These are phyloP conservation scores for Campoplex capitator DNA, from an alignment of 2,888 invertebrate genomes.

Conservation along the genomic window DNA sequence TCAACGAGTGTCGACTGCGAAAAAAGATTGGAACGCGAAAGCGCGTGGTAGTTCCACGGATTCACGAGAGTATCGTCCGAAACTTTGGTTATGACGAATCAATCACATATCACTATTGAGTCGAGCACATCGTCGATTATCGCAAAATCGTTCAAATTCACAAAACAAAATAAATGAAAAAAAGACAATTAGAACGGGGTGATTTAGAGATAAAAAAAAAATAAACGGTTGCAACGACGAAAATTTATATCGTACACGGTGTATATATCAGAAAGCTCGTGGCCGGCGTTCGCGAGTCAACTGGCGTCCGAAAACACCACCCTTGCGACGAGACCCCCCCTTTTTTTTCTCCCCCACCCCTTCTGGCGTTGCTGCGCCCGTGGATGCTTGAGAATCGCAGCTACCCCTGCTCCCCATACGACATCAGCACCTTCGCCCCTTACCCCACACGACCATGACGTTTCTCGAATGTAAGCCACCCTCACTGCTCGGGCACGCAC, in stretches of 20 bases:
- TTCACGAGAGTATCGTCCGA: not conserved
- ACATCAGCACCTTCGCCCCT: constrained; percentile 20
- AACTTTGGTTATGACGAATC: not conserved
- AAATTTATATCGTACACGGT: constrained; percentile 35
- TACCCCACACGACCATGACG: constrained; percentile 29
- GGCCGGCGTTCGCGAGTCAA: constrained; percentile 79
- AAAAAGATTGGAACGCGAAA: not conserved
- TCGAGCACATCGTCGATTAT: not conserved
- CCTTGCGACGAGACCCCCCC: constrained; percentile 79
- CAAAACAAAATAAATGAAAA: not conserved
- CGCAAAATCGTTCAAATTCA: not conserved
- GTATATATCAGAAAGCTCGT: constrained; percentile 70
- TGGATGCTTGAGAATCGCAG: constrained; percentile 59
- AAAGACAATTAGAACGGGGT: not conserved
- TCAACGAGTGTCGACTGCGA: not conserved
- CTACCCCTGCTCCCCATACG: constrained; percentile 53
- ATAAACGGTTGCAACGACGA: not conserved
- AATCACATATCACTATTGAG: not conserved
- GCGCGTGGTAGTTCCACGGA: not conserved
- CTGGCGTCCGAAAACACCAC: constrained; percentile 82
- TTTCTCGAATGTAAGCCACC: constrained; percentile 42
- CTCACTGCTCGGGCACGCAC: constrained; percentile 59
- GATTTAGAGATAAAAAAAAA: not conserved
- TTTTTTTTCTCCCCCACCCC: constrained; percentile 72
- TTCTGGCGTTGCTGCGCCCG: constrained; percentile 41